Percentiles rank a stretch among this genome's conserved stretches.
phyloP scores from a whole-genome alignment of 2,113 vertebrate species.

The Mustelus asterias region DNA sequence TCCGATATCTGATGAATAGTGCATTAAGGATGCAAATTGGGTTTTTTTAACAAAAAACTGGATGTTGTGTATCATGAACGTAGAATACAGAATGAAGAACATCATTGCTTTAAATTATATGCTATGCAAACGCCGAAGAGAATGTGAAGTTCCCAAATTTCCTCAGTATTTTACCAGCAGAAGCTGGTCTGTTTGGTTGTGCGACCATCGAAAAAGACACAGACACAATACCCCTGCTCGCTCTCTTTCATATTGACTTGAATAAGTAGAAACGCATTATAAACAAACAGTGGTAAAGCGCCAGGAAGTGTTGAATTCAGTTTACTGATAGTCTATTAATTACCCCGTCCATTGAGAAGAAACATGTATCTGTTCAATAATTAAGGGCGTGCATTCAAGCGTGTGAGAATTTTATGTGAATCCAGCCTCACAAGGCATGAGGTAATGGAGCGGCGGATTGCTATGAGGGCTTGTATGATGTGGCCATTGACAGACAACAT shows the following conservation, averaged over 20 bases:
- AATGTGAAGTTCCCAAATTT: background rate
- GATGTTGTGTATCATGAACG: background rate
- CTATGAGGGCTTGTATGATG: slow-evolving; percentile 32
- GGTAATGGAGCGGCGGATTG: slow-evolving; percentile 35
- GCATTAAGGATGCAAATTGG: background rate
- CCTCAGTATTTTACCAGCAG: slow-evolving; percentile 1
- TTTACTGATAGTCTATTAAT: slow-evolving; percentile 49
- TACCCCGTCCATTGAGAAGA: slow-evolving; percentile 44
- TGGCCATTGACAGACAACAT: slow-evolving; percentile 31
- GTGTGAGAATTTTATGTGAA: slow-evolving; percentile 36
- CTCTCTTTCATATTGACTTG: slow-evolving; percentile 27
- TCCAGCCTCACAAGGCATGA: slow-evolving; percentile 22
- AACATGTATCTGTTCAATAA: slow-evolving; percentile 43
- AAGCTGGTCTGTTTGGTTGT: slow-evolving; percentile 23
- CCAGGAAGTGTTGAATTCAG: slow-evolving; percentile 52
- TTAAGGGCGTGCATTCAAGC: slow-evolving; percentile 38
- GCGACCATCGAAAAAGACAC: background rate
- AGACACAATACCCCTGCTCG: slow-evolving; percentile 23
- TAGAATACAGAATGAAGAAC: background rate
- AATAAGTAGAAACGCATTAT: slow-evolving; percentile 34
- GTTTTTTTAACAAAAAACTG: background rate
- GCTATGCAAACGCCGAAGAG: background rate
- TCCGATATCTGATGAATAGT: background rate
- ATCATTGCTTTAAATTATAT: background rate
- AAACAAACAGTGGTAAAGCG: slow-evolving; percentile 47